phyloP scores from a whole-genome alignment of 2,797 vertebrate species.

The Percopsis omiscomaycus region DNA sequence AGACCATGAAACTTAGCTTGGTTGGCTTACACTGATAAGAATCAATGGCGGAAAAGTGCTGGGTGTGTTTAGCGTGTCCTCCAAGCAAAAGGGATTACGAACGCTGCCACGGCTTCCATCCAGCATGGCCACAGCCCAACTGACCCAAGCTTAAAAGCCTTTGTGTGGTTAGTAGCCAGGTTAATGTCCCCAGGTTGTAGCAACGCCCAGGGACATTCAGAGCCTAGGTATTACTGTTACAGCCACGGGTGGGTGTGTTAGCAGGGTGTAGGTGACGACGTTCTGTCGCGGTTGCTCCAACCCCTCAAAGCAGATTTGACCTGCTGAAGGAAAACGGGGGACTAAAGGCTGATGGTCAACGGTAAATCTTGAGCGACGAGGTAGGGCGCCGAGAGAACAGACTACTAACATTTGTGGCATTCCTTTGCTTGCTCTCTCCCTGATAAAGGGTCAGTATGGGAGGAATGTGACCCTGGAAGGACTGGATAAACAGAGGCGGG shows the following conservation, averaged over 20 bases:
- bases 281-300: constrained; percentile 23
- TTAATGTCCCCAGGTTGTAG: neutral
- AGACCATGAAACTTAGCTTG: constrained; percentile 6
- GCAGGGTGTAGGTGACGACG: constrained; percentile 23
- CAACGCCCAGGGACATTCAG: neutral
- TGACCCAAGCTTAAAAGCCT: constrained; percentile 16
- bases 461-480: constrained; percentile 79
- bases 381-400: constrained; percentile 26
- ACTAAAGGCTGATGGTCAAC: constrained; percentile 18
- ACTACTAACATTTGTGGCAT: constrained; percentile 66
- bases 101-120: constrained; percentile 9
- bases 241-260: constrained; percentile 1
- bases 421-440: constrained; percentile 52
- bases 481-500: constrained; percentile 70
- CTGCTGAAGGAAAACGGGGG: neutral
- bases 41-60: neutral
- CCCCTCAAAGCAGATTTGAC: constrained; percentile 15
- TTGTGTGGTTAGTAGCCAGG: constrained; percentile 7
- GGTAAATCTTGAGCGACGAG: constrained; percentile 20
- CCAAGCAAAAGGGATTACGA: constrained; percentile 22
- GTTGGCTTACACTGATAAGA: constrained; percentile 5
- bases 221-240: neutral
- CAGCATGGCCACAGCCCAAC: constrained; percentile 14
- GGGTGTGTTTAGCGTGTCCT: constrained; percentile 31
- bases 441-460: constrained; percentile 70